These are phyloP conservation scores for Chaenodraco wilsoni DNA, from an alignment of 2,797 vertebrate genomes.

Conservation along the genomic window DNA sequence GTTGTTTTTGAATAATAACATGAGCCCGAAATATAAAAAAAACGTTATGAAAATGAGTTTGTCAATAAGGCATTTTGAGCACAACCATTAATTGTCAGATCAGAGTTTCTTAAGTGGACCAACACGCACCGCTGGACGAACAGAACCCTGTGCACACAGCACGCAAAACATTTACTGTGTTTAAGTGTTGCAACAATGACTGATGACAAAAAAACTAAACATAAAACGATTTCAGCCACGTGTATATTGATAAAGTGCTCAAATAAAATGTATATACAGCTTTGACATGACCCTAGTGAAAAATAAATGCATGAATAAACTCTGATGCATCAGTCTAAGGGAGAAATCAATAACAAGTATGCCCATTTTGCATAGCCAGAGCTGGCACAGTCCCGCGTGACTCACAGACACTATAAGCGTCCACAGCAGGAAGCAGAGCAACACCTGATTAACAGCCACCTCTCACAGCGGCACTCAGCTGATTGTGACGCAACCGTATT, in stretches of 20 bases:
- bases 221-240: constrained; percentile 21
- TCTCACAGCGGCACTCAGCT: constrained; percentile 28
- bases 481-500: constrained; percentile 5
- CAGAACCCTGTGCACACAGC: constrained; percentile 35
- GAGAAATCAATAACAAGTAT: constrained; percentile 22
- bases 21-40: constrained; percentile 41
- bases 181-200: constrained; percentile 33
- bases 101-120: constrained; percentile 34
- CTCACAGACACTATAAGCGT: constrained; percentile 23
- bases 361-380: constrained; percentile 70
- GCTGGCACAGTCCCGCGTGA: constrained; percentile 37
- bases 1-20: constrained; percentile 12
- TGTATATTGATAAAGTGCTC: constrained; percentile 67
- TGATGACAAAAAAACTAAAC: constrained; percentile 34
- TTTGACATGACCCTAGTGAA: constrained; percentile 35
- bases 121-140: constrained; percentile 29
- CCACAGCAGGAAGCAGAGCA: constrained; percentile 7
- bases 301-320: constrained; percentile 37
- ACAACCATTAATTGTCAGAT: constrained; percentile 56
- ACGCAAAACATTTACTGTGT: constrained; percentile 32
- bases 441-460: constrained; percentile 13
- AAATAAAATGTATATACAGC: constrained; percentile 52
- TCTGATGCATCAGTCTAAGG: constrained; percentile 31
- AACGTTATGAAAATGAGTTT: constrained; percentile 34
- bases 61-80: constrained; percentile 70